phyloP scores from a whole-genome alignment of 92 coral and sea anemone genomes.

The Chrysogorgia sp. region DNA sequence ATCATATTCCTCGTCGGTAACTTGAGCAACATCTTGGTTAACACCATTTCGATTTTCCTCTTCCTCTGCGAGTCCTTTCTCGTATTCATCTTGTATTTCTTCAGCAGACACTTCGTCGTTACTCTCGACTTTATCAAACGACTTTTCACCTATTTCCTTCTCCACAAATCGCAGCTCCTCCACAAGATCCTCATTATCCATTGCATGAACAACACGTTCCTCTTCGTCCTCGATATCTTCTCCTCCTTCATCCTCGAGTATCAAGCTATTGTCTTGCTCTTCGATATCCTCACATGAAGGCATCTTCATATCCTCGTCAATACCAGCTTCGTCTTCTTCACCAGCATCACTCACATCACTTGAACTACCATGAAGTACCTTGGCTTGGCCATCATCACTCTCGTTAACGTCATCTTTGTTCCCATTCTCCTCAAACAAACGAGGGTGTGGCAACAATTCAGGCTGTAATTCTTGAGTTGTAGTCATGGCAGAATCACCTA shows the following conservation, averaged over 20 bases:
- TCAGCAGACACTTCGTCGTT: background rate
- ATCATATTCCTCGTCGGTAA: background rate
- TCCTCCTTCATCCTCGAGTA: background rate
- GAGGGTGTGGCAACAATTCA: no score
- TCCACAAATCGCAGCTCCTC: background rate
- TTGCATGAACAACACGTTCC: no score
- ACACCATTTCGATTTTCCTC: background rate
- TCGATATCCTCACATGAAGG: background rate
- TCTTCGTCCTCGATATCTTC: no score
- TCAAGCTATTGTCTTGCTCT: no score
- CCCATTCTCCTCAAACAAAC: no score
- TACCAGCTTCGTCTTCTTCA: background rate
- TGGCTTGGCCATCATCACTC: no score
- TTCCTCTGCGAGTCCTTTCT: background rate
- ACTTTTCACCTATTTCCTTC: background rate
- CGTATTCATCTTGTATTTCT: background rate
- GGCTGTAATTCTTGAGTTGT: no score
- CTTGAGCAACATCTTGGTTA: background rate
- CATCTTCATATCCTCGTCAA: background rate
- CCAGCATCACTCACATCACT: background rate
- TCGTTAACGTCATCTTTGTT: no score
- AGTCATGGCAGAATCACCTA: no score
- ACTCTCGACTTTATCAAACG: background rate
- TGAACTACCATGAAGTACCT: no score
- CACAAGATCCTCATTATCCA: background rate